A percentile compares a stretch with the other conserved stretches of the same genome.
These are phyloP conservation scores for Agrilus planipennis DNA, from an alignment of 1,140 invertebrate genomes.

Conservation along the genomic window DNA sequence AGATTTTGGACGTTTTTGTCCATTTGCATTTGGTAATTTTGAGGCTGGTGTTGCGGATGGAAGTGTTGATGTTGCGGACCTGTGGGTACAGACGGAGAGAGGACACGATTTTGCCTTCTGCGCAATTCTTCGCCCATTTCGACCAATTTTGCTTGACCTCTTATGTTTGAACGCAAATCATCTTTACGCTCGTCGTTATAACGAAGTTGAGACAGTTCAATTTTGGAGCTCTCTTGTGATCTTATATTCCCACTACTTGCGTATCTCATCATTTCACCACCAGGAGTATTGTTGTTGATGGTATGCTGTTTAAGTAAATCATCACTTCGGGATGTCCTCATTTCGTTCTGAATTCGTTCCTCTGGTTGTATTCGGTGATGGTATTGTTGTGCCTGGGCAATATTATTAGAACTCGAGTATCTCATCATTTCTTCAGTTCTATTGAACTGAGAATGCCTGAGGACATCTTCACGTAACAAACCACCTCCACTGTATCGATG, in stretches of 20 bases:
- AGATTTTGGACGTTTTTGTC: slow-evolving; percentile 27
- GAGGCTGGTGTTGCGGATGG: slow-evolving; percentile 13
- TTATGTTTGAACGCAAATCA: slow-evolving; percentile 16
- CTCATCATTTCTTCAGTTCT: slow-evolving; percentile 28
- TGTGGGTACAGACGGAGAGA: slow-evolving; percentile 17
- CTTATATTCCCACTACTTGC: slow-evolving; percentile 31
- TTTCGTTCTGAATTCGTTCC: slow-evolving; percentile 26
- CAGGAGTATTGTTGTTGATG: slow-evolving; percentile 9
- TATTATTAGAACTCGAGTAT: slow-evolving; percentile 26
- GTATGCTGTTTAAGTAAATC: slow-evolving; percentile 26
- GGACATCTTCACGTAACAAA: slow-evolving; percentile 12
- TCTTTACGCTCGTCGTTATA: slow-evolving; percentile 14
- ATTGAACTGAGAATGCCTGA: slow-evolving; percentile 6
- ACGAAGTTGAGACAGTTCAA: slow-evolving; percentile 14
- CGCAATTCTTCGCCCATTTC: slow-evolving; percentile 74
- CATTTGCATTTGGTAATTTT: slow-evolving; percentile 17
- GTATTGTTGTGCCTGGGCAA: slow-evolving; percentile 23
- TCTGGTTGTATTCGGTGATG: slow-evolving; percentile 11
- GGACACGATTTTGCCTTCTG: slow-evolving; percentile 51
- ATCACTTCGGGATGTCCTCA: slow-evolving; percentile 28
- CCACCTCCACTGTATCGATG: slow-evolving; percentile 10
- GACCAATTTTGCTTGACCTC: slow-evolving; percentile 65
- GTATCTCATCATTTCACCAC: slow-evolving; percentile 28
- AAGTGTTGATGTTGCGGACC: slow-evolving; percentile 19
- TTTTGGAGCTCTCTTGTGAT: slow-evolving; percentile 18